Percentiles rank a stretch among this genome's conserved stretches.
Conservation (phyloP, 2,888 invertebrate species). For the Hoplodrina ambigua region DNA sequence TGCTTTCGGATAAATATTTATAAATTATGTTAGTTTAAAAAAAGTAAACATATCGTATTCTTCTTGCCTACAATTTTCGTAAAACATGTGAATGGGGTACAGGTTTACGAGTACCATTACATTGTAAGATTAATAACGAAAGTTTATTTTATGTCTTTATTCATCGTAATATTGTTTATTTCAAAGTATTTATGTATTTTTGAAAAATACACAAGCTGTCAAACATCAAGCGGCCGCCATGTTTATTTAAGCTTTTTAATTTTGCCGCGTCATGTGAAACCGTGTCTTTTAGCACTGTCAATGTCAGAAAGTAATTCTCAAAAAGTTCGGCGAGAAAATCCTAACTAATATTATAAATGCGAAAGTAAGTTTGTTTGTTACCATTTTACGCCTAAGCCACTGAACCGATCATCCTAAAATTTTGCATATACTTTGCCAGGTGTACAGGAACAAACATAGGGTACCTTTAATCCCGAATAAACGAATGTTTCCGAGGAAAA, state of each 20-base stretch:
- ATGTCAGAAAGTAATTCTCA: background rate
- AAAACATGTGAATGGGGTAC: constrained; percentile 1
- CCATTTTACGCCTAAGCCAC: too few relatives aligned
- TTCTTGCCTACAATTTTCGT: background rate
- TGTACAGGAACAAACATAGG: too few relatives aligned
- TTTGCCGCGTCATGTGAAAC: background rate
- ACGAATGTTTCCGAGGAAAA: too few relatives aligned
- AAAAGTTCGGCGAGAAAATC: too few relatives aligned
- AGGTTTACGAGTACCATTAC: background rate
- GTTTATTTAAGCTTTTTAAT: constrained; percentile 13
- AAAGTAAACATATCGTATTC: constrained; percentile 44
- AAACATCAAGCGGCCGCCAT: constrained; percentile 53
- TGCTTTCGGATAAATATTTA: constrained; percentile 60
- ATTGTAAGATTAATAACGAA: background rate
- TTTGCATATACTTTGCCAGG: too few relatives aligned
- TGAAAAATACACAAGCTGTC: constrained; percentile 36
- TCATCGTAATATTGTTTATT: background rate
- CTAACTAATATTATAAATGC: too few relatives aligned
- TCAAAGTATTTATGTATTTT: constrained; percentile 20
- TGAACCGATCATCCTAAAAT: too few relatives aligned
- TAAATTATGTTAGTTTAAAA: constrained; percentile 24
- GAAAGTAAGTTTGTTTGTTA: too few relatives aligned
- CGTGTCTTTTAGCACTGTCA: constrained; percentile 31
- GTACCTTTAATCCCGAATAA: too few relatives aligned
- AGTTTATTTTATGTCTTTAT: background rate